Conservation (phyloP, 2,113 vertebrate species). For the Eolophus roseicapilla region DNA sequence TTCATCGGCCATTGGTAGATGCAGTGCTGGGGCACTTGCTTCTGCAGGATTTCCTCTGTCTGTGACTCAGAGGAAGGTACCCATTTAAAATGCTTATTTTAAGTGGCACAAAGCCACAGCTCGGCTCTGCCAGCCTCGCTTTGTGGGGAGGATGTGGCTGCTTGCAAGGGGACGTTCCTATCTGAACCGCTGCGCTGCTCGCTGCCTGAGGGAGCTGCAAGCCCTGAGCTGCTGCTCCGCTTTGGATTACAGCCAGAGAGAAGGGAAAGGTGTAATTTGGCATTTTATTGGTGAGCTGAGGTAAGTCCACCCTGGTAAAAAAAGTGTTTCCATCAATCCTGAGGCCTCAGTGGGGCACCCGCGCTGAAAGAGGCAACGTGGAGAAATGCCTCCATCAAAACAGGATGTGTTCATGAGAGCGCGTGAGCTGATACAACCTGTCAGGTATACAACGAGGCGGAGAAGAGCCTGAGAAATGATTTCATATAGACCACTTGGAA, state of each 20-base stretch:
- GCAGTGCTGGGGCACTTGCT: rapidly evolving
- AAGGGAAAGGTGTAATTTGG: constrained; percentile 49
- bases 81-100: neutral
- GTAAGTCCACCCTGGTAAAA: constrained; percentile 21
- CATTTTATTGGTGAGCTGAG: constrained; percentile 52
- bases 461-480: constrained; percentile 73
- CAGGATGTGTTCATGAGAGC: constrained; percentile 54
- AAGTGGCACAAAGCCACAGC: neutral
- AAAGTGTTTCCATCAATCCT: constrained; percentile 49
- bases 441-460: constrained; percentile 66
- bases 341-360: constrained; percentile 31
- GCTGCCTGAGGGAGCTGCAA: neutral
- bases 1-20: neutral
- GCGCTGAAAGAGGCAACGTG: constrained; percentile 25
- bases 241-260: constrained; percentile 39
- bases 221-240: constrained; percentile 31
- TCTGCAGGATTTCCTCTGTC: neutral
- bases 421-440: constrained; percentile 63
- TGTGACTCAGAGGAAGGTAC: neutral
- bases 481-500: constrained; percentile 68
- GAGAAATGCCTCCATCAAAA: constrained; percentile 70
- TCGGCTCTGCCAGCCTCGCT: neutral
- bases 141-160: neutral
- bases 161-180: rapidly evolving
- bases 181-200: rapidly evolving